Evolutionary conservation across 1,140 invertebrate genomes (phyloP), one percentile per base, ranked within the genome.

Genomic region (Cydia amplana): DNA sequence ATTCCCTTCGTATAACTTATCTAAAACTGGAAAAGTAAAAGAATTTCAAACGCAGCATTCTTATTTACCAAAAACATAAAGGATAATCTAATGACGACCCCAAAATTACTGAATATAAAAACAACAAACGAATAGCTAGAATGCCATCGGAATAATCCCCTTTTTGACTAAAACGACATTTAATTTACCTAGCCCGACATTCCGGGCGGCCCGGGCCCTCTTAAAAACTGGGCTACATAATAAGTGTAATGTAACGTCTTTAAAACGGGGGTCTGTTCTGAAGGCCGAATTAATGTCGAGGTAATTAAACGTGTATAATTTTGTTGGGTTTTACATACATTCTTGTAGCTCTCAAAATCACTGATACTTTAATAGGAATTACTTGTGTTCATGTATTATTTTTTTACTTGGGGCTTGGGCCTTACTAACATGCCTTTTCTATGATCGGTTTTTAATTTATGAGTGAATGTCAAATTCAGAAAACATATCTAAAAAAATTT

Each of bases 301-400:
- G 90, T 92, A 90, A 92, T 92, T 92, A 91, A 91, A 91, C 84
- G 85, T 87, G 82, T 89, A 89, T 92, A 88, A 91, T 90, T 92
- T 90, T 87, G 83, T 86, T 83, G 64, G 14, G 14, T 60, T 60
- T 60, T 7, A 60, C 55, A 23, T 60, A 60, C n/a, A 60, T 60
- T 60, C 49, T n/a, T 60, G 7, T n/a, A 20, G 0, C 51, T 55
- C 6, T 7, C 3, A 55, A 55, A 55, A n/a, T n/a, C n/a, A 55
- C 16, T 18, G 16, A 55, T 20, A 18, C 6, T 18, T 55, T 55
- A 7, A 18, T 55, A 55, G 51, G 51, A 55, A 55, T 55, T 55
- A 18, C 16, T 55, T 55, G 12, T 1, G 14, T 12, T 12, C 14
- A 14, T 2, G 3, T 14, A 46, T 46, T 9, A 36, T 36, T 9